Percentiles rank a stretch among this genome's conserved stretches.
Conservation (phyloP, 2,888 invertebrate species). For the Pammene aurita region DNA sequence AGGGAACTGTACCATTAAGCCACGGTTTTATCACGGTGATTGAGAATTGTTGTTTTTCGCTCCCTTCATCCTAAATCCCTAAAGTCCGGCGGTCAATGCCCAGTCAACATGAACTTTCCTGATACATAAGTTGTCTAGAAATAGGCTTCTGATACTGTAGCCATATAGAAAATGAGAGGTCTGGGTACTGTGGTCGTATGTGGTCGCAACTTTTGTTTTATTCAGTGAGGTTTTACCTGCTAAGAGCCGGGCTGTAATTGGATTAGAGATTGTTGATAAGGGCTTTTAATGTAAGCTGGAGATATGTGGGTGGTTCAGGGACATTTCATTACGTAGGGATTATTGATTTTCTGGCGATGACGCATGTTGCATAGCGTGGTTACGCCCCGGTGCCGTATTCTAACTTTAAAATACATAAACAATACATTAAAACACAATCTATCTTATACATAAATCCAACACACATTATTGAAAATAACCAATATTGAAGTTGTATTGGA, state of each 20-base stretch:
- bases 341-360: conserved; percentile 62
- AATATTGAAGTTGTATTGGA: too few species aligned
- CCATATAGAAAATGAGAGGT: conserved; percentile 47
- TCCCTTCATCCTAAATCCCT: conserved; percentile 70
- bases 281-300: conserved; percentile 68
- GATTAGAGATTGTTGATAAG: conserved; percentile 79
- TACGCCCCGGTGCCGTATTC: background rate
- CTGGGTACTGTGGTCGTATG: conserved; percentile 52
- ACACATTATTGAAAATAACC: too few species aligned
- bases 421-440: too few species aligned
- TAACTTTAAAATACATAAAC: too few species aligned
- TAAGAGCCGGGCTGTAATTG: conserved; percentile 74
- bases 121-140: conserved; percentile 16
- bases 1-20: conserved; percentile 76
- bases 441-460: too few species aligned
- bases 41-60: conserved; percentile 71
- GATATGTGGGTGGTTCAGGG: conserved; percentile 53
- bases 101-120: conserved; percentile 49
- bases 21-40: conserved; percentile 63
- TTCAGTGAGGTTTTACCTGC: conserved; percentile 69
- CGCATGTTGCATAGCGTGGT: background rate
- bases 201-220: conserved; percentile 72
- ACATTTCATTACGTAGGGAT: conserved; percentile 70
- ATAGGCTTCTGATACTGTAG: conserved; percentile 41
- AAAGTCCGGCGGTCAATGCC: conserved; percentile 65